Evolutionary conservation across 2,888 invertebrate species (phyloP), one percentile per base, ranked within the genome.

Genomic region (Drosophila borborema): DNA sequence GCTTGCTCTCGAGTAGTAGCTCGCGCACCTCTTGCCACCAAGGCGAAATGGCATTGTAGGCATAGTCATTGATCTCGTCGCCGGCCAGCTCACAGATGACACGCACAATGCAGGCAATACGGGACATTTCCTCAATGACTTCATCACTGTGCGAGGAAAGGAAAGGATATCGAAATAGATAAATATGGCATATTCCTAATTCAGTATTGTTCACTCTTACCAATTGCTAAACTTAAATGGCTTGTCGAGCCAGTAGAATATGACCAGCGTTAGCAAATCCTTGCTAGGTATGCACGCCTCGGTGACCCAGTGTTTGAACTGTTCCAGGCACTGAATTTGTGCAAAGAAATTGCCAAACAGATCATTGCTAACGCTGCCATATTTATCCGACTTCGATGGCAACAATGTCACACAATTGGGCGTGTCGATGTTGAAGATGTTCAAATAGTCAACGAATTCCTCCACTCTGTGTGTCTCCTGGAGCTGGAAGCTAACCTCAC

Each of bases 11-110:
- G 2, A 95, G 94, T 70, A 98, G 94, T 68, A 95, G 94, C 77
- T 95, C 95, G 36, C 98, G 94, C 51, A 98, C 95, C 64, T 94
- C 94, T 85, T 95, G 95, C 98, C 98, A 98, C 96, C 97, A 98
- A 0, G 94, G 93, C 0, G 97, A 97, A 28, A 95, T 94, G 74
- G 95, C 95, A 89, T 96, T 96, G 79, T 96, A 96, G n/a, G 90
- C 86, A 67, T 89, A 91, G 41, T 87, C 85, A 63, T 95, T 95
- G 28, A 95, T 95, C 34, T 94, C 92, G 65, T 95, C 94, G 86
- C 95, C 94, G 53, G 95, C 94, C 58, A 95, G 93, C 80, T 94
- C 94, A 77, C 96, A 96, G 64, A 97, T 93, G 28, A 95, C 94
- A 71, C 94, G 94, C 60, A 97, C 91, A 69, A 96, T 93, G 64